Base-by-base conservation (phyloP, 2,797 vertebrate genomes). In the Gallinago nigripennis region DNA sequence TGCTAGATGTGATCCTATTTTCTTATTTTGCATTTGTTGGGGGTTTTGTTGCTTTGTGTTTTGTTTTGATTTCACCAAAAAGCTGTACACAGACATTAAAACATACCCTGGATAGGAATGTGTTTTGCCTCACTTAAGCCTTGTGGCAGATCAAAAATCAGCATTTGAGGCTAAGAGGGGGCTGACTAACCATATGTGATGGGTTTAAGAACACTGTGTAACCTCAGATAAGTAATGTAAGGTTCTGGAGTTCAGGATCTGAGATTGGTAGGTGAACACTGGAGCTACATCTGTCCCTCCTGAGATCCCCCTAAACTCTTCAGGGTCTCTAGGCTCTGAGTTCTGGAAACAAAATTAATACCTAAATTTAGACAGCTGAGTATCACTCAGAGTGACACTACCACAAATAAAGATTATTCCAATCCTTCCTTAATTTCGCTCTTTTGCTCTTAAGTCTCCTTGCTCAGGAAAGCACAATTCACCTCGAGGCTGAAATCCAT, bases 1-100 rank as follows among this genome's bases (percentile, higher is more conserved):
- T 54, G n/a, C 14, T 58, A 82, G 76, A 86, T 82, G 39, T n/a
- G 95, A 94, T 66, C 66, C 2, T 9, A 58, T 77, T 86, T 66
- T 87, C 39, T 78, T 25, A 18, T 8, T 80, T 92, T 80, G 79
- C 58, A 94, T 70, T 51, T 37, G 16, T 21, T 60, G 23, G 18
- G 33, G 16, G 23, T 4, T 53, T 60, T 30, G n/a, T 9, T n/a
- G n/a, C 16, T 53, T 60, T 35, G 33, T 45, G 30, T 16, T 51
- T 51, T 23, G 9, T 37, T 18, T 19, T 24, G 12, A 57, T 50
- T 53, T 50, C 48, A 64, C 68, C 25, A 16, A 56, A 72, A 77
- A 60, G n/a, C 41, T 63, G 21, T 27, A 51, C 5, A 21, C 6
- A 86, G 65, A 46, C 23, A 50, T 39, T 23, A 89, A 69, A 53